Evolutionary conservation across 2,113 vertebrate genomes (phyloP), one percentile per base, ranked within the genome.

Genomic region (Salvelinus namaycush): DNA sequence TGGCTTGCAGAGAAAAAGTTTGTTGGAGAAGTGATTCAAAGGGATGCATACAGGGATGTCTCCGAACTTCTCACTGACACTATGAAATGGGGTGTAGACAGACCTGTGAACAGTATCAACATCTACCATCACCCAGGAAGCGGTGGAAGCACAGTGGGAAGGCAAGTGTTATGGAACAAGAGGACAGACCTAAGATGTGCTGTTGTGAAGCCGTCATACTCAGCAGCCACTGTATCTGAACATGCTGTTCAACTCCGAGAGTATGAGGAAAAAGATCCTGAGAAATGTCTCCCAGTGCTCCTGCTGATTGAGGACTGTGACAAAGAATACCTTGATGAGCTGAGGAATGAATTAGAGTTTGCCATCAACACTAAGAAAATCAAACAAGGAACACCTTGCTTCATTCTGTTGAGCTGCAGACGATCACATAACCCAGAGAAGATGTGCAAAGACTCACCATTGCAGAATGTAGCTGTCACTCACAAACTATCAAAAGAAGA

Each of bases 121-220:
- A 92, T 96, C 86, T 95, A 90, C 83, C 95, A 96, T 84, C 94
- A 96, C 49, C 95, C 95, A 24, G 95, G 95, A 64, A 96, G 95
- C 4, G 95, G 95, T 34, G 95, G 95, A 70, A 96, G 95, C 81
- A 96, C 95, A 68, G 92, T 95, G 27, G 94, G 94, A 79, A 89
- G 93, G 12, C 94, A 96, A 54, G 86, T 96, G 48, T 84, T 96
- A 0, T 96, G 95, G 95, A 94, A 93, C 76, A 90, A 86, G 22
- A 93, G 91, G 76, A 94, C 87, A 77, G 76, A 87, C 12, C 82
- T 94, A 2, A 89, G 94, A 62, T 95, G 95, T 86, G 95, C 88
- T 0, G 87, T 95, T 57, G 90, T 95, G 67, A 95, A 93, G 73
- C 22, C 87, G 1, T 92, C 90, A 0, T 90, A 91, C 39, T 0